Base-by-base conservation (phyloP, 2,888 invertebrate species). In the Limnephilus lunatus region DNA sequence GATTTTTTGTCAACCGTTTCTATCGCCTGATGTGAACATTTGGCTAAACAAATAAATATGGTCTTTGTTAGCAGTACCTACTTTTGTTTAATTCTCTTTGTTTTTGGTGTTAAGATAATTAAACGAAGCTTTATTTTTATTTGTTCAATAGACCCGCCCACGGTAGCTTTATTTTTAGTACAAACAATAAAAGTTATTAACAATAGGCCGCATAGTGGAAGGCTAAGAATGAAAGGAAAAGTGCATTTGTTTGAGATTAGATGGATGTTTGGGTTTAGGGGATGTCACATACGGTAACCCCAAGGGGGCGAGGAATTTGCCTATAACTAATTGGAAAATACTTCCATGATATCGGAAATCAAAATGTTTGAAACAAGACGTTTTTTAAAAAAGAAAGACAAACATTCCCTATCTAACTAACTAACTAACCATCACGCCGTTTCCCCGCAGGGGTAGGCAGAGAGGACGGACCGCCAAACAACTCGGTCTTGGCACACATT, bases 201-300 rank as follows among this genome's bases (percentile, higher is more conserved):
- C 48, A 86, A 86, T 44, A n/a, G 86, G n/a, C 39, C 48, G 86
- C 48, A 44, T 44, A 86, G 44, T 30, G 83, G 31, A 83, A 32
- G 53, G 68, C 68, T 68, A 68, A 53, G 39, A 25, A 68, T 68
- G 68, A 68, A 86, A 48, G 30, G 44, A 44, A 86, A 44, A 86
- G 86, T 44, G 48, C 35, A 48, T 44, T 44, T n/a, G n/a, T 35
- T 39, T 44, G 39, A 44, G 86, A 86, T 86, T 44, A 86, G 86
- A 86, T 86, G 35, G 39, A 83, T 35, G 32, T 83, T 83, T 83
- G 32, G 35, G 35, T 35, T 68, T 32, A 83, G 83, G 83, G 83
- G 15, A 35, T 32, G 25, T 35, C 32, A 32, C 35, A 15, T 83
- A 25, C 3, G 35, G 83, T 35, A 35, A 39, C 25, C 32, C 68